phyloP scores from a whole-genome alignment of 2,797 vertebrate species.

The Sebastolobus altivelis region DNA sequence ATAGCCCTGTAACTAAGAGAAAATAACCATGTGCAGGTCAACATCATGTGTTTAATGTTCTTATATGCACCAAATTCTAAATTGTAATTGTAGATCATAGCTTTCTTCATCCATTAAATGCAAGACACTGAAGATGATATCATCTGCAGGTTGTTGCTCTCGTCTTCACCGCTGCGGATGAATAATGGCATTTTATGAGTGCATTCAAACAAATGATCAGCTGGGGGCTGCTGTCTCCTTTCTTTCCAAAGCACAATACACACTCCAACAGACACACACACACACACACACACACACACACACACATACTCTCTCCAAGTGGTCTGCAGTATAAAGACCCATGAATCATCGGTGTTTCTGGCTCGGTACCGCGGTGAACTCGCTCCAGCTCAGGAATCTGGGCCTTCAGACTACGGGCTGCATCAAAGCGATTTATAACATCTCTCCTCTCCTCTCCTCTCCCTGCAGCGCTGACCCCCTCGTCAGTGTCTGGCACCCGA shows the following conservation, averaged over 20 bases:
- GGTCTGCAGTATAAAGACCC: constrained; percentile 45
- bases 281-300: constrained; percentile 27
- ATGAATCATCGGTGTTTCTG: constrained; percentile 80
- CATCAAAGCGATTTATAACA: constrained; percentile 86
- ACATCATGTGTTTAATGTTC: neutral
- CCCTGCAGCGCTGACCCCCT: constrained; percentile 74
- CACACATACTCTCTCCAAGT: constrained; percentile 44
- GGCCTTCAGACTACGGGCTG: constrained; percentile 73
- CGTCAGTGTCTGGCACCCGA: constrained; percentile 79
- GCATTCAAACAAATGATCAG: constrained; percentile 33
- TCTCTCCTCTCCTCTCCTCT: constrained; percentile 20
- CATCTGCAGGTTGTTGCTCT: constrained; percentile 21
- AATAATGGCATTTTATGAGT: constrained; percentile 15
- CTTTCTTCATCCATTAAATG: constrained; percentile 3
- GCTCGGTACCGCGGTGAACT: constrained; percentile 63
- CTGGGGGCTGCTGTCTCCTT: constrained; percentile 21
- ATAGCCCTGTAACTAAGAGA: neutral
- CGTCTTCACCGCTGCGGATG: constrained; percentile 23
- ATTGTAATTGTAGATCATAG: neutral
- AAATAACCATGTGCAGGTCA: neutral
- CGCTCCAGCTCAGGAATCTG: constrained; percentile 79
- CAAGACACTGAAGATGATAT: neutral
- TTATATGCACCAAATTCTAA: neutral
- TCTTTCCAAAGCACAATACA: constrained; percentile 51
- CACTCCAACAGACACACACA: constrained; percentile 18